phyloP scores from a whole-genome alignment of 1,140 invertebrate genomes.

The Listronotus oregonensis region DNA sequence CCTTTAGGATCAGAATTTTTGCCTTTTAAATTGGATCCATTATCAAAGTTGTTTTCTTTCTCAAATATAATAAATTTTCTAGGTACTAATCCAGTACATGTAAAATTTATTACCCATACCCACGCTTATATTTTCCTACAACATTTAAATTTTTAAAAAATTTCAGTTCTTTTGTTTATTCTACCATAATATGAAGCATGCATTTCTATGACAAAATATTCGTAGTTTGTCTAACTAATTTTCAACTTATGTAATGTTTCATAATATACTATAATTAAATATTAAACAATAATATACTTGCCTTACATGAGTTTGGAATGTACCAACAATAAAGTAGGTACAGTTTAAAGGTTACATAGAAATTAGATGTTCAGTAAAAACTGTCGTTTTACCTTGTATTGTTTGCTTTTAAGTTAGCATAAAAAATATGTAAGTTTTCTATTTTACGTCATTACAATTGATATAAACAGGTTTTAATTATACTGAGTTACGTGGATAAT shows the following conservation, averaged over 20 bases:
- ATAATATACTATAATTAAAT: constrained; percentile 24
- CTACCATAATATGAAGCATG: neutral
- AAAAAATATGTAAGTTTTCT: neutral
- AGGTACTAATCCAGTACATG: no score
- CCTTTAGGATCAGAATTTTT: no score
- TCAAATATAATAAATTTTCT: no score
- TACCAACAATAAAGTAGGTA: constrained; percentile 17
- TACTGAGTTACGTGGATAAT: no score
- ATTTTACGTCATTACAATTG: constrained; percentile 7
- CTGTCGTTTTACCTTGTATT: constrained; percentile 15
- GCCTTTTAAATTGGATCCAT: no score
- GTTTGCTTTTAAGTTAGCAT: constrained; percentile 23
- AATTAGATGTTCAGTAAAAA: constrained; percentile 23
- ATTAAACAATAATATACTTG: constrained; percentile 25
- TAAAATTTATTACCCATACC: no score
- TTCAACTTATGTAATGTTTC: constrained; percentile 19
- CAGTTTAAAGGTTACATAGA: constrained; percentile 23
- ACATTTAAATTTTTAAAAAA: no score
- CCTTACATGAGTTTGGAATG: constrained; percentile 10
- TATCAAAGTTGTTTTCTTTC: no score
- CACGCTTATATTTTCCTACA: no score
- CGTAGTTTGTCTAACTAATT: constrained; percentile 18
- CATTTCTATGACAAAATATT: constrained; percentile 17
- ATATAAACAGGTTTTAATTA: neutral
- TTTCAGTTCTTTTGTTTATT: neutral